Evolutionary conservation across 2,888 invertebrate genomes (phyloP), one percentile per base, ranked within the genome.

Genomic region (Agapostemon virescens): DNA sequence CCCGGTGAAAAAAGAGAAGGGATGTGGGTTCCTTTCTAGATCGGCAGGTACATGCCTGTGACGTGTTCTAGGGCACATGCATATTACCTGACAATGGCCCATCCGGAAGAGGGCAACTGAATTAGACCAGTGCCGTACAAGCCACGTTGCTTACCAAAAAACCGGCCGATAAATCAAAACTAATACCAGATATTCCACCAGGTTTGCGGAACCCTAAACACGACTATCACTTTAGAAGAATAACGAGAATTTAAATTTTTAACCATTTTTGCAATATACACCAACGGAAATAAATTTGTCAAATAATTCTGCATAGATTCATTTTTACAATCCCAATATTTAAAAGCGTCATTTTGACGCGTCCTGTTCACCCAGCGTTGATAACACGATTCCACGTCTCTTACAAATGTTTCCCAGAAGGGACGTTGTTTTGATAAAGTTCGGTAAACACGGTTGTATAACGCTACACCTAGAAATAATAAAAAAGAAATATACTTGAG

Each of bases 41-140:
- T 85, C 81, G 84, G 88, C 89, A 90, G 89, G 89, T 88, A 90
- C 88, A 87, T 83, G 79, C 73, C 81, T 71, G 82, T 88, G 87
- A 88, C 85, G 87, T 86, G 82, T 86, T 84, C 85, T 74, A 85
- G 86, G 80, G 82, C 89, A 83, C 90, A 90, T 90, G 90, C 90
- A 90, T 88, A 89, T 89, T 89, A 88, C 85, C 88, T 83, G 87
- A 90, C 87, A 87, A 89, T 86, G 84, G 84, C 55, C 85, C 86
- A 85, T 80, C 78, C 81, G 80, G 79, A 84, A 86, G 78, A 84
- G 84, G 84, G 81, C 82, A 76, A 82, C 74, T 40, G 85, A 82
- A 82, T 85, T 79, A 69, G 76, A 42, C 63, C 85, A 86, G 83
- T 83, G 69, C 78, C 79, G 86, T 86, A 80, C 17, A 36, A 79